Base-by-base conservation (phyloP, 2,797 vertebrate species). In the Microchirus variegatus region DNA sequence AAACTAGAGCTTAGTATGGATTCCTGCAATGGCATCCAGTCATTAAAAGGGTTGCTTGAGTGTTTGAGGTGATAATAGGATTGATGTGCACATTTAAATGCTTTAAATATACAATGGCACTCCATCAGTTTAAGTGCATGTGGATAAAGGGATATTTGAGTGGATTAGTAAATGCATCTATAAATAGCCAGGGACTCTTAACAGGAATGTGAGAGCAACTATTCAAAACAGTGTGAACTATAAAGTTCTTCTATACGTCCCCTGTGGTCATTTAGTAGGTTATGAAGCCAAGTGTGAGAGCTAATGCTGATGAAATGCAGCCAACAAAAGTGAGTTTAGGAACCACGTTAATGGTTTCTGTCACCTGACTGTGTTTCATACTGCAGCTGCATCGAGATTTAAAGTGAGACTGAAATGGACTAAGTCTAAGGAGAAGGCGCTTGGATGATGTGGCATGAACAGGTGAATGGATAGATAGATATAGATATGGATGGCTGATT, bases 181-280 rank as follows among this genome's bases (percentile, higher is more conserved):
- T 52, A 52, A 63, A 66, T 59, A 56, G 56, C 41, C 47, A 17
- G 18, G 13, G 11, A 59, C 26, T 37, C 41, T 63, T 35, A 62
- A 63, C 51, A 8, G 5, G n/a, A 22, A 67, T 45, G 11, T 42
- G 58, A 38, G 66, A 71, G 59, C 42, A 63, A 55, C 42, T 68
- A 65, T 51, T 15, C 38, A 70, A 67, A 82, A 44, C 16, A 67
- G 38, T 59, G 40, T 62, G 48, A 15, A 18, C 46, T 17, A 55
- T 70, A 70, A 59, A 63, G 44, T 50, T 16, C 12, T 17, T 44
- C 53, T 68, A 38, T 60, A 49, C 10, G 64, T 72, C 64, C 72
- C 63, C 11, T 36, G 63, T 66, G 66, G 65, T 68, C n/a, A 63
- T 70, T 81, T 82, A 73, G 73, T 53, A 59, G 70, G 70, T 75